Evolutionary conservation across 2,113 vertebrate genomes (phyloP).

Genomic region (Illadopsis cleaveri): DNA sequence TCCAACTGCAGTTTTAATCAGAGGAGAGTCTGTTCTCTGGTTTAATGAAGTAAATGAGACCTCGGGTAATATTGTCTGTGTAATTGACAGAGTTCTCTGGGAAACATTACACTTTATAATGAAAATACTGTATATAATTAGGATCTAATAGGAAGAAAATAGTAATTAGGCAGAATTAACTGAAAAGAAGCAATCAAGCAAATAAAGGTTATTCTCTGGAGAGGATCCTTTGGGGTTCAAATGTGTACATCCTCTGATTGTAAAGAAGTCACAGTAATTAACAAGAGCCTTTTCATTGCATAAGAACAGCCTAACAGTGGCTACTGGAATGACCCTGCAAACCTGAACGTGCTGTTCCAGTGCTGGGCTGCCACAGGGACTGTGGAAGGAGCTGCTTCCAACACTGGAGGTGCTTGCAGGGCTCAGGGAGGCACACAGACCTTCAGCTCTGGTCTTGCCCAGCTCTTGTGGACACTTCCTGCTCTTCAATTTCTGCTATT

Average conservation of each 20-base stretch:
- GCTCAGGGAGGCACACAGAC: not conserved
- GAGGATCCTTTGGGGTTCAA: slow-evolving; percentile 77
- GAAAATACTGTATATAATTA: slow-evolving; percentile 86
- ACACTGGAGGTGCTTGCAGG: no score
- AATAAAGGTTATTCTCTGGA: slow-evolving; percentile 82
- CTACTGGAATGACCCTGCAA: slow-evolving; percentile 23
- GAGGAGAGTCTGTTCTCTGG: slow-evolving; percentile 33
- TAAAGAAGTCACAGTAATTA: slow-evolving; percentile 77
- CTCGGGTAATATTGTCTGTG: slow-evolving; percentile 72
- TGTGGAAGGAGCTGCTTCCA: not conserved
- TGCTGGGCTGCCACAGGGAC: not conserved
- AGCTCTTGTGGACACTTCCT: not conserved
- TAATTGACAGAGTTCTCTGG: slow-evolving; percentile 81
- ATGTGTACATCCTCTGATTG: slow-evolving; percentile 68
- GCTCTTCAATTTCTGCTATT: not conserved
- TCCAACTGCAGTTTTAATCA: slow-evolving; percentile 62
- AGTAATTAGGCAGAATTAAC: slow-evolving; percentile 83
- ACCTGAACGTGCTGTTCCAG: not conserved
- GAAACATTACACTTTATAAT: slow-evolving; percentile 83
- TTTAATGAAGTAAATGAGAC: slow-evolving; percentile 81
- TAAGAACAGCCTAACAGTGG: slow-evolving; percentile 16
- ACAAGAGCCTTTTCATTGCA: slow-evolving; percentile 62
- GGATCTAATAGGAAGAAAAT: slow-evolving; percentile 84
- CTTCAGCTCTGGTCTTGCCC: not conserved
- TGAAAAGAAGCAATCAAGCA: slow-evolving; percentile 82